Conservation (phyloP, 2,113 vertebrate species). For the Ceyx cyanopectus region DNA sequence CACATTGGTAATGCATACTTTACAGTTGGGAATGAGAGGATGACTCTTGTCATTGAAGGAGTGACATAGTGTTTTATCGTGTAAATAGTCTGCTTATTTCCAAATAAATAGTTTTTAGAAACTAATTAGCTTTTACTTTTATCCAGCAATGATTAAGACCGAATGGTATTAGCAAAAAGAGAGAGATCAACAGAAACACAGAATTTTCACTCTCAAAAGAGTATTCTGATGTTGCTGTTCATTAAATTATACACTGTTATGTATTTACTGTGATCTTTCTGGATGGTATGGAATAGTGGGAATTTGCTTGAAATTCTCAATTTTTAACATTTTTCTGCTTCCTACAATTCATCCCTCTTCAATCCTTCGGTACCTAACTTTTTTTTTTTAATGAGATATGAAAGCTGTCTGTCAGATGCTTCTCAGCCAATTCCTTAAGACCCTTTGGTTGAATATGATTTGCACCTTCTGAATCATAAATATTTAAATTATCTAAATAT, state of each 20-base stretch:
- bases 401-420: conserved; percentile 36
- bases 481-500: conserved; percentile 80
- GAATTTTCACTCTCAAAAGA: background rate
- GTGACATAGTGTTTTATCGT: background rate
- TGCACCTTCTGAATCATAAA: conserved; percentile 74
- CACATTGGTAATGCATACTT: background rate
- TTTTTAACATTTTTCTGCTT: conserved; percentile 20
- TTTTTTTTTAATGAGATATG: conserved; percentile 36
- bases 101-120: background rate
- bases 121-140: background rate
- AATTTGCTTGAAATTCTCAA: conserved; percentile 42
- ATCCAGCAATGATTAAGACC: background rate
- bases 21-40: background rate
- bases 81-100: background rate
- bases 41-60: background rate
- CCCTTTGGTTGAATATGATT: conserved; percentile 58
- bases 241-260: conserved; percentile 49
- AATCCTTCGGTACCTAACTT: conserved; percentile 50
- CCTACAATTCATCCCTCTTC: conserved; percentile 55
- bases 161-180: background rate
- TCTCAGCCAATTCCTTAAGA: conserved; percentile 50
- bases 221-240: conserved; percentile 10
- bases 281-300: conserved; percentile 27
- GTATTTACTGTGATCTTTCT: conserved; percentile 46
- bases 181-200: background rate